phyloP scores from a whole-genome alignment of 2,888 invertebrate genomes.

The Phaonia tiefii region DNA sequence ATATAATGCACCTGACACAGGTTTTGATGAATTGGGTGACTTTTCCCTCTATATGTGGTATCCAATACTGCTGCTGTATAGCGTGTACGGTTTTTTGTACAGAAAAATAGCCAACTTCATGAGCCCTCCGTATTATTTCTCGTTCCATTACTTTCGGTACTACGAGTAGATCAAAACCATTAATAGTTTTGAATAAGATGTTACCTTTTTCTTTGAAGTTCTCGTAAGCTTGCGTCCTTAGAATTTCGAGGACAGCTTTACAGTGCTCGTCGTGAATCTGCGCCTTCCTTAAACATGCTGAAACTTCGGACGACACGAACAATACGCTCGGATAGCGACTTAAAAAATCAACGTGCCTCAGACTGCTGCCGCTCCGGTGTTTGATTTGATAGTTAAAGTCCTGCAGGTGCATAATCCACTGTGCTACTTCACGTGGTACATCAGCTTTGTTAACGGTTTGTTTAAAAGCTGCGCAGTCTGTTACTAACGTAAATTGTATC shows the following conservation, averaged over 20 bases:
- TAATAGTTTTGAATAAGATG: slow-evolving; percentile 46
- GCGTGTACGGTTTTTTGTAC: slow-evolving; percentile 42
- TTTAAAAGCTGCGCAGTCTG: slow-evolving; percentile 52
- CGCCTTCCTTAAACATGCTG: slow-evolving; percentile 35
- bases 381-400: slow-evolving; percentile 39
- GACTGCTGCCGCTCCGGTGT: slow-evolving; percentile 27
- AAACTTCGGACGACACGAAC: background rate
- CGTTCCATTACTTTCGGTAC: slow-evolving; percentile 57
- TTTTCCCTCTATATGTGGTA: slow-evolving; percentile 60
- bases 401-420: slow-evolving; percentile 56
- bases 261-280: slow-evolving; percentile 52
- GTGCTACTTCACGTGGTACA: slow-evolving; percentile 49
- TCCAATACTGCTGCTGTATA: slow-evolving; percentile 51
- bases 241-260: slow-evolving; percentile 48
- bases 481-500: slow-evolving; percentile 43
- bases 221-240: slow-evolving; percentile 46
- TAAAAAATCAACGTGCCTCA: slow-evolving; percentile 49
- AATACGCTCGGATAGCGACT: slow-evolving; percentile 30
- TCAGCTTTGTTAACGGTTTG: too few species aligned
- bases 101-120: slow-evolving; percentile 57
- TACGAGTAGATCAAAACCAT: slow-evolving; percentile 52
- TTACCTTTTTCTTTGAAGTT: slow-evolving; percentile 52
- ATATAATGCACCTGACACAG: slow-evolving; percentile 55
- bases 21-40: slow-evolving; percentile 20
- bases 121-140: slow-evolving; percentile 43